Conservation (phyloP, 2,888 invertebrate species). For the Eugnorisma glareosa region DNA sequence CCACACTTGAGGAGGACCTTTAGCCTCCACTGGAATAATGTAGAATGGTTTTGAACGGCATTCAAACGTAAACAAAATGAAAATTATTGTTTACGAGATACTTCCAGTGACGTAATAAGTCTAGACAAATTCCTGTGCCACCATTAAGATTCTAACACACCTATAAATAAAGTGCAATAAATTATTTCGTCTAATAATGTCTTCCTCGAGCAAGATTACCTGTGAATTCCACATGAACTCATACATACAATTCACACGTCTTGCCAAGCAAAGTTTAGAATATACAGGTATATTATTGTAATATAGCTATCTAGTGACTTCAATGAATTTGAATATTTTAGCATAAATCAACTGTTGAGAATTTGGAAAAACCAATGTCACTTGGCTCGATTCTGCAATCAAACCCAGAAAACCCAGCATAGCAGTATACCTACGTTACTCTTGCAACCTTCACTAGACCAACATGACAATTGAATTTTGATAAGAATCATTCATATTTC, state of each 20-base stretch:
- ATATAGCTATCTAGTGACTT: not conserved
- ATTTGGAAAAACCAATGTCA: not conserved
- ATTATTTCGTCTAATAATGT: conserved; percentile 51
- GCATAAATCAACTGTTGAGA: not conserved
- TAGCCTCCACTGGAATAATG: not conserved
- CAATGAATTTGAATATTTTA: conserved; percentile 27
- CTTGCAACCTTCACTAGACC: not conserved
- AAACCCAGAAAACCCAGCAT: not conserved
- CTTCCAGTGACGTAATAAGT: conserved; percentile 21
- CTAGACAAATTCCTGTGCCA: conserved; percentile 29
- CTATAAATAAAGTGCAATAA: conserved; percentile 58
- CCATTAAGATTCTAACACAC: conserved; percentile 21
- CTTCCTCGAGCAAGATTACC: conserved; percentile 41
- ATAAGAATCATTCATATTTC: not conserved
- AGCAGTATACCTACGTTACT: not conserved
- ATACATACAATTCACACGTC: conserved; percentile 29
- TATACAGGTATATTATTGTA: conserved; percentile 15
- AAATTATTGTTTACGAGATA: not conserved
- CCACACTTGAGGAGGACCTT: not conserved
- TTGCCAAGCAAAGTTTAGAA: conserved; percentile 39
- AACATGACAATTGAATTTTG: not conserved
- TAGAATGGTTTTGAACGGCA: not conserved
- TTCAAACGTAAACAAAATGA: conserved; percentile 5
- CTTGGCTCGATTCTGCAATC: no score
- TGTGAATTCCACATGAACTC: conserved; percentile 36